Evolutionary conservation across 2,888 invertebrate genomes (phyloP), one percentile per base, ranked within the genome.

Genomic region (Nesidiocoris tenuis): DNA sequence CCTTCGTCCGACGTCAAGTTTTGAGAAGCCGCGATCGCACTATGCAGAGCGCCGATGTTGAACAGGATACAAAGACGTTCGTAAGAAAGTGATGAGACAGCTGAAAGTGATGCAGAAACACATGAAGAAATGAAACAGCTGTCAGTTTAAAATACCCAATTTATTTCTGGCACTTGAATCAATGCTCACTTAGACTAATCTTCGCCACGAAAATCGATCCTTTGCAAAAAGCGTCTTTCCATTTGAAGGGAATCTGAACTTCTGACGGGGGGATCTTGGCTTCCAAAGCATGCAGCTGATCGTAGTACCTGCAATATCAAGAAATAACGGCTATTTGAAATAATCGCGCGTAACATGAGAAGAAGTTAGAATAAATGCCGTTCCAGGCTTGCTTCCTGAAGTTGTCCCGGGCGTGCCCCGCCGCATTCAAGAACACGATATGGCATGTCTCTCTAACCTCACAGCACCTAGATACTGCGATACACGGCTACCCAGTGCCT

Each of bases 221-320:
- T 82, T 94, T 94, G 84, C 98, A 97, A 83, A 99, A 99, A 0
- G 98, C 98, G 89, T 98, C 98, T 85, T 97, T 97, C 98, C 99
- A 99, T 84, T 98, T 99, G 85, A 99, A 99, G 1, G 96, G 94
- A 79, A 98, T 94, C 84, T 94, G 94, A 74, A 98, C 90, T 84
- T 98, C 98, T 81, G 95, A 91, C 0, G 95, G 90, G 0, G 98
- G 96, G 80, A 99, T 91, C 86, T 99, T 99, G 75, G 90, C 88
- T 86, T 98, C 98, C 83, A 99, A 87, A 5, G 94, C 91, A 80
- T 90, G 90, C 77, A 99, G 87, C 84, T 99, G 98, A 86, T 99
- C 98, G 86, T 96, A 95, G 85, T 99, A 99, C 82, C 98, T 98
- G 23, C 39, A 18, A 68, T 54, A 77, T 55, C 18, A 55, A 74